Evolutionary conservation across 2,888 invertebrate genomes (phyloP), one percentile per base, ranked within the genome.

Genomic region (Caenorhabditis sp.): DNA sequence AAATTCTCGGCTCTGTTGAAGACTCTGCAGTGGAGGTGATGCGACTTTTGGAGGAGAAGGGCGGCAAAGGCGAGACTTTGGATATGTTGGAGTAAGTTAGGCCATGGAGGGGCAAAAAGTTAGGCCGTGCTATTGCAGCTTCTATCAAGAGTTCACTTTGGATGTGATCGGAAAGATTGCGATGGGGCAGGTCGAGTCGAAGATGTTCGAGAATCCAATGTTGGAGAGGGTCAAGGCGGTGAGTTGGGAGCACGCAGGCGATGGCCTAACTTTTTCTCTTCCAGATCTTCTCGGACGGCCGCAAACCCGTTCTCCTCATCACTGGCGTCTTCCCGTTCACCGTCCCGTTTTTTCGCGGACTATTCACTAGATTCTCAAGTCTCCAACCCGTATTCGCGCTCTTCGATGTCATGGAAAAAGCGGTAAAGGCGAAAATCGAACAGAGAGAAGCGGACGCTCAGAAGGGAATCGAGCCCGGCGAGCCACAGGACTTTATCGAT

Each of bases 101-200:
- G 7, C 20, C 20, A 11, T n/a, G 6, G 6, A 11, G 15, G 5
- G 17, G 2, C 15, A 26, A 30, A 7, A 9, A 9, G 6, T 30
- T 30, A 7, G 6, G 2, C 30, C 2, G 9, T n/a, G 32, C 74
- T 39, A n/a, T n/a, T n/a, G n/a, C 37, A 81, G 81, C 26, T 82
- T 77, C 73, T 90, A 90, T 72, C 90, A 91, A 83, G 89, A 90
- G 1, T 86, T 91, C 24, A 91, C 92, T 1, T 89, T 92, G 74
- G 91, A 91, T 72, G 90, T 91, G 1, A 92, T 92, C 59, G 89
- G 90, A 7, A 88, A 90, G 20, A 90, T 91, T 80, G 91, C 91
- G 0, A 87, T 92, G 55, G 91, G 86, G 1, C 83, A 83, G 30
- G 65, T 62, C 4, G 76, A 73, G 22, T 66, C 79, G 0, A 39